Conservation (phyloP, 1,140 invertebrate species). For the Lucilia cuprina region DNA sequence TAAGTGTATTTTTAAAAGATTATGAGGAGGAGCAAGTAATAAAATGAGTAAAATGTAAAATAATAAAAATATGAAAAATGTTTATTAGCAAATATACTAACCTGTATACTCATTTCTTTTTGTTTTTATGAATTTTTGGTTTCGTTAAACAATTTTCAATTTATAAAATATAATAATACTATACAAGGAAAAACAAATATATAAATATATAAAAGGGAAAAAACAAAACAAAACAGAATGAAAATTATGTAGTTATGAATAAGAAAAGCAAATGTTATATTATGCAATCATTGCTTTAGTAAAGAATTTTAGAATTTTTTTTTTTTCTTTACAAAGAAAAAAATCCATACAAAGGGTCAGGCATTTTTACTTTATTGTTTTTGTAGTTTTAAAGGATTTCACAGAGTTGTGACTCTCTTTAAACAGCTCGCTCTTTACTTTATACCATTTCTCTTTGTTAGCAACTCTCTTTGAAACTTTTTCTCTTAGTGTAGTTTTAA, state of each 20-base stretch:
- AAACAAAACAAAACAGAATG: background rate
- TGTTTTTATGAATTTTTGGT: background rate
- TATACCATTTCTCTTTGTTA: too few relatives aligned
- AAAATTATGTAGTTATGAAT: background rate
- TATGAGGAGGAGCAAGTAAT: background rate
- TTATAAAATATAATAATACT: constrained; percentile 10
- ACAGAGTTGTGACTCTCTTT: background rate
- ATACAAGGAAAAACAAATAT: background rate
- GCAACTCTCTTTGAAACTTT: background rate
- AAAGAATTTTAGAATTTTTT: background rate
- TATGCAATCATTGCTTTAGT: background rate
- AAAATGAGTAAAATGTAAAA: background rate
- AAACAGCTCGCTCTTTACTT: background rate
- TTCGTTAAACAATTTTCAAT: background rate
- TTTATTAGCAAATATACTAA: background rate
- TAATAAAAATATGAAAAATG: background rate
- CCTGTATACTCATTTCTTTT: constrained; percentile 9
- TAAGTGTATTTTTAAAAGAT: background rate
- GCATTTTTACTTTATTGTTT: background rate
- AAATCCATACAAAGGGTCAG: background rate
- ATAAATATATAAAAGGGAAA: background rate
- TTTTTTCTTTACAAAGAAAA: too few relatives aligned
- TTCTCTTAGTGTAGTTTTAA: too few relatives aligned
- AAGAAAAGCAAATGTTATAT: background rate
- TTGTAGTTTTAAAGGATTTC: background rate